Conservation (phyloP, 2,797 vertebrate genomes). For the Carapus acus region DNA sequence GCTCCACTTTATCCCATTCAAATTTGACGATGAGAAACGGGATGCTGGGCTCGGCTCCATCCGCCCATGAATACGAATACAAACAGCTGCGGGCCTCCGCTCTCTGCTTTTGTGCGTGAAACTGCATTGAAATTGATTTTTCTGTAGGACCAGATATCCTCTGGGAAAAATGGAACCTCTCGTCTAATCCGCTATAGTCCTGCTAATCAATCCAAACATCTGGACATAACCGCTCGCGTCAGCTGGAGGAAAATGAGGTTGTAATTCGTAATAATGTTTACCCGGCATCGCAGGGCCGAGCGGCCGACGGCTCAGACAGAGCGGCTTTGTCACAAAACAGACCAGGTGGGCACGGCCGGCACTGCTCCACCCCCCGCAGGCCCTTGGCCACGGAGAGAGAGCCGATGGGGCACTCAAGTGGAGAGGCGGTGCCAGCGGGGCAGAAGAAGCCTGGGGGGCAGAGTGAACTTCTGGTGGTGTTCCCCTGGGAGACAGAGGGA, state of each 20-base stretch:
- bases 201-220: slow-evolving; percentile 2
- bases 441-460: slow-evolving; percentile 86
- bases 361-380: slow-evolving; percentile 70
- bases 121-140: slow-evolving; percentile 8
- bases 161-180: neutral
- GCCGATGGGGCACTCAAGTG: slow-evolving; percentile 80
- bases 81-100: slow-evolving; percentile 12
- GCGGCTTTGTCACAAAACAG: slow-evolving; percentile 76
- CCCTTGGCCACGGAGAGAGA: slow-evolving; percentile 74
- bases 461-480: slow-evolving; percentile 69
- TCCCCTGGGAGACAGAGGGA: slow-evolving; percentile 62
- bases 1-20: no score
- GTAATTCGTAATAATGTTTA: slow-evolving; percentile 38
- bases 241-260: no score
- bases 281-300: slow-evolving; percentile 77
- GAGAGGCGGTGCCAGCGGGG: slow-evolving; percentile 72
- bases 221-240: no score
- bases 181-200: slow-evolving; percentile 12
- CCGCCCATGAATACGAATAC: slow-evolving; percentile 3
- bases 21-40: no score
- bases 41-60: slow-evolving; percentile 8
- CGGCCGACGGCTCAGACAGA: slow-evolving; percentile 65
- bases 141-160: neutral
- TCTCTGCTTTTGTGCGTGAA: slow-evolving; percentile 2
- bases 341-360: slow-evolving; percentile 79